Percentiles rank a stretch among this genome's conserved stretches.
Conservation (phyloP, 2,113 vertebrate species). For the Catharus fuscescens region DNA sequence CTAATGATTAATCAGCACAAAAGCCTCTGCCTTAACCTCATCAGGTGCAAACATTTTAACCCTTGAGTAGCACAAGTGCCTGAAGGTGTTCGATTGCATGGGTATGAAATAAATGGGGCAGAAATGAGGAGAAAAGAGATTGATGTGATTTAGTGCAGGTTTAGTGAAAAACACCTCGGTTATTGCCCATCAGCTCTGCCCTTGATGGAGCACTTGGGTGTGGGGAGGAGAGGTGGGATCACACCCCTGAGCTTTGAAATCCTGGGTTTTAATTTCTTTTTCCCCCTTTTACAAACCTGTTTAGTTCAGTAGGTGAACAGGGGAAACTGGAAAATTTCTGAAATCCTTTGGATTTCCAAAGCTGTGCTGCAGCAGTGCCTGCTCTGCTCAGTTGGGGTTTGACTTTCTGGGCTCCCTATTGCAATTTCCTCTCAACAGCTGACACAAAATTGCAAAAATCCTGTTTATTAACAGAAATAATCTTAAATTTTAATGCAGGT, state of each 20-base stretch:
- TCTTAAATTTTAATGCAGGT: background rate
- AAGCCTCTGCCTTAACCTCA: background rate
- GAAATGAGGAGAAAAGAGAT: background rate
- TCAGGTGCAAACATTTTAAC: background rate
- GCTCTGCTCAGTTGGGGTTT: background rate
- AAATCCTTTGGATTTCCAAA: background rate
- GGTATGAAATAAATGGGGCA: background rate
- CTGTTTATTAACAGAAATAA: background rate
- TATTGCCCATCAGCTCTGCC: background rate
- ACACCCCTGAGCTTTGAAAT: background rate
- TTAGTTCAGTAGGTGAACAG: background rate
- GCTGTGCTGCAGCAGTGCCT: background rate
- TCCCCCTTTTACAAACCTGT: background rate
- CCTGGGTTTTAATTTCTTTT: background rate
- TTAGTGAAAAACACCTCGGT: accelerated
- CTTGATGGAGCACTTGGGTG: background rate
- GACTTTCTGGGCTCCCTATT: background rate
- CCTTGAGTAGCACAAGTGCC: background rate
- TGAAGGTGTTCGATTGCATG: background rate
- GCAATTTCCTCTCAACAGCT: background rate
- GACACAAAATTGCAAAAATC: background rate
- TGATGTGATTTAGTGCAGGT: background rate
- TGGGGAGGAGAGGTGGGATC: background rate
- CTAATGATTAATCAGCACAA: background rate
- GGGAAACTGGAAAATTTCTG: background rate